phyloP scores from a whole-genome alignment of 1,140 invertebrate species.

The Drosophila melanica region DNA sequence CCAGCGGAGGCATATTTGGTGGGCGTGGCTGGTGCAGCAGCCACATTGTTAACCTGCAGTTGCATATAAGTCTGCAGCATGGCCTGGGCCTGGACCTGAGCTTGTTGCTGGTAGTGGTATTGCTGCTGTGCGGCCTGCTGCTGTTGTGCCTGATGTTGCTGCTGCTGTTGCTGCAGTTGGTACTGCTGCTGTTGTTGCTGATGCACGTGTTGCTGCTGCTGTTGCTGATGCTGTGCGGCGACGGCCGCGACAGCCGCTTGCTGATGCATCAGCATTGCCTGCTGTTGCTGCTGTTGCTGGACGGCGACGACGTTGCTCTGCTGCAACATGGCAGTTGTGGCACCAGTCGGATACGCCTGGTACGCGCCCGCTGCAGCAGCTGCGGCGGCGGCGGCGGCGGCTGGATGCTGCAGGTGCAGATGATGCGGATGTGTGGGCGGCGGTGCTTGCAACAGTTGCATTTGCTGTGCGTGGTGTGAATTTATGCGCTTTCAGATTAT shows the following conservation, averaged over 20 bases:
- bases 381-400: constrained; percentile 53
- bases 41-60: constrained; percentile 75
- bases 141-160: constrained; percentile 54
- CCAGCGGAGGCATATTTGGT: constrained; percentile 62
- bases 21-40: constrained; percentile 65
- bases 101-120: constrained; percentile 69
- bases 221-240: constrained; percentile 56
- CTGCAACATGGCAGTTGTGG: constrained; percentile 55
- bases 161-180: constrained; percentile 32
- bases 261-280: constrained; percentile 57
- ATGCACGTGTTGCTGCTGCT: constrained; percentile 46
- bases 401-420: constrained; percentile 66
- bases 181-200: constrained; percentile 45
- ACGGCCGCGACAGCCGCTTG: constrained; percentile 57
- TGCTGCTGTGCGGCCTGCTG: constrained; percentile 68
- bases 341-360: constrained; percentile 51
- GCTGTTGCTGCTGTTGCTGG: constrained; percentile 60
- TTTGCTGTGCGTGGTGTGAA: constrained; percentile 83
- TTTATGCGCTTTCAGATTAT: constrained; percentile 68
- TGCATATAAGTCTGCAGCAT: constrained; percentile 83
- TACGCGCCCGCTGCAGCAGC: constrained; percentile 58
- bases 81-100: constrained; percentile 66
- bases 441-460: constrained; percentile 83
- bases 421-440: constrained; percentile 77
- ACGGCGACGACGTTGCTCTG: constrained; percentile 51